Evolutionary conservation across 2,113 vertebrate genomes (phyloP).

Genomic region (Tupaia tana): DNA sequence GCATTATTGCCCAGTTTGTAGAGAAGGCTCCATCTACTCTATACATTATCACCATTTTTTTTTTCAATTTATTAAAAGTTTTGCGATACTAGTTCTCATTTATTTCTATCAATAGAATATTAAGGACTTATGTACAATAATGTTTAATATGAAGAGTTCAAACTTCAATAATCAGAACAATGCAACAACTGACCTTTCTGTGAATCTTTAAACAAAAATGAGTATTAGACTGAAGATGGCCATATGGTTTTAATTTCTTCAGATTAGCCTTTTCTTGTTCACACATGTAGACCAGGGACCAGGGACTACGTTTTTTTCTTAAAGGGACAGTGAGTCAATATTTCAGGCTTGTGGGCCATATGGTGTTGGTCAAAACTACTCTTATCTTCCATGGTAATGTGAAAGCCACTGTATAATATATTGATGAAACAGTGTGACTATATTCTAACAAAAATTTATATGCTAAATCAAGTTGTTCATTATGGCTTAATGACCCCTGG

Average conservation of each 20-base stretch:
- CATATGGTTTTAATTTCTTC: constrained; percentile 47
- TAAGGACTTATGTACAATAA: not conserved
- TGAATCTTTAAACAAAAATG: constrained; percentile 40
- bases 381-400: not conserved
- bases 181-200: not conserved
- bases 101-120: not conserved
- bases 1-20: not conserved
- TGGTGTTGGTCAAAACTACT: not conserved
- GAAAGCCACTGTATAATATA: not conserved
- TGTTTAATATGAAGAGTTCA: not conserved
- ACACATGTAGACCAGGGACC: not conserved
- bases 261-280: constrained; percentile 18
- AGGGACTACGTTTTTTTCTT: not conserved
- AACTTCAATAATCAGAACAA: not conserved
- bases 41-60: not conserved
- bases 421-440: not conserved
- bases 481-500: not conserved
- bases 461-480: not conserved
- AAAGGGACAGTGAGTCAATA: not conserved
- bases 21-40: not conserved
- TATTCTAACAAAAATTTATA: not conserved
- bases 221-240: not conserved
- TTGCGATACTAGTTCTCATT: not conserved
- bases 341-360: not conserved
- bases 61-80: not conserved